A percentile compares a stretch with the other conserved stretches of the same genome.
These are phyloP conservation scores for Apogon hyalosoma DNA, from an alignment of 2,797 vertebrate species.

Conservation along the genomic window DNA sequence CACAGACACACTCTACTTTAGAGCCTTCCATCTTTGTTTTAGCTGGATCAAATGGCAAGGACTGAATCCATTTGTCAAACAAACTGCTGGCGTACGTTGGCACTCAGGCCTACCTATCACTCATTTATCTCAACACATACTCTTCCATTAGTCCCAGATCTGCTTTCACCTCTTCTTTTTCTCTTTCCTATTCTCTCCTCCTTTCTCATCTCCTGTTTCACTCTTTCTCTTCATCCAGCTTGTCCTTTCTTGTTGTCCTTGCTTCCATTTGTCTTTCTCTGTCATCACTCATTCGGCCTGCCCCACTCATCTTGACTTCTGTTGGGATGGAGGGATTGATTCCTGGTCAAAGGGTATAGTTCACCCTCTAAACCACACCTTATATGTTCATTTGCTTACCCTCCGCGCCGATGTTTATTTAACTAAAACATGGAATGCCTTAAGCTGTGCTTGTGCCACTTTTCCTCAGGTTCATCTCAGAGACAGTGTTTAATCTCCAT, in stretches of 20 bases:
- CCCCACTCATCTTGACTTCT: constrained; percentile 60
- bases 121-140: constrained; percentile 67
- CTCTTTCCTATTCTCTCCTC: constrained; percentile 39
- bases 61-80: constrained; percentile 77
- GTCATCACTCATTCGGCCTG: constrained; percentile 61
- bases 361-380: constrained; percentile 56
- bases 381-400: constrained; percentile 33
- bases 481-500: constrained; percentile 18
- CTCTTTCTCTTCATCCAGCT: constrained; percentile 50
- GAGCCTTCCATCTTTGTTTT: constrained; percentile 68
- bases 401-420: constrained; percentile 13
- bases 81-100: constrained; percentile 58
- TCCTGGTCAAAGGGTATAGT: constrained; percentile 59
- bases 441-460: constrained; percentile 21
- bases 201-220: constrained; percentile 56
- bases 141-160: constrained; percentile 79
- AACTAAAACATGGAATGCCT: constrained; percentile 15
- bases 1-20: constrained; percentile 42
- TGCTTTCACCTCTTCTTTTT: constrained; percentile 74
- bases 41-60: constrained; percentile 67
- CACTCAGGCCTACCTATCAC: constrained; percentile 64
- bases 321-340: constrained; percentile 65
- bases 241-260: constrained; percentile 77
- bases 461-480: constrained; percentile 28
- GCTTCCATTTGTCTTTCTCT: constrained; percentile 67